Base-by-base conservation (phyloP, 2,797 vertebrate genomes). In the Enteromius anoplus region DNA sequence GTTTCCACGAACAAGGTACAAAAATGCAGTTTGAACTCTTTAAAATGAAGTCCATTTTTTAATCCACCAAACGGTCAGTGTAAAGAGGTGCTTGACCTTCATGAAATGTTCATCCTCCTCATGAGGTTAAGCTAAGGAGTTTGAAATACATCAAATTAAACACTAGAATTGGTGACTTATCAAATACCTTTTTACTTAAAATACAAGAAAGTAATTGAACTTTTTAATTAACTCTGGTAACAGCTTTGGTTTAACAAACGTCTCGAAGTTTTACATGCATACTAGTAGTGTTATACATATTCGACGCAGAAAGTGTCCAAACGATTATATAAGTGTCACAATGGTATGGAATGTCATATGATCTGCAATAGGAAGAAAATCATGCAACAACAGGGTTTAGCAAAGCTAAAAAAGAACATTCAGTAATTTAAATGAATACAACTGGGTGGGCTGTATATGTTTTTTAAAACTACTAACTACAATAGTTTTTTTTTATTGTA, bases 71-170 rank as follows among this genome's bases (percentile, higher is more conserved):
- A 72, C 21, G 47, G 34, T 76, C 73, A 17, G 73, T 58, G 15
- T 68, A 55, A 40, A 76, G 40, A 78, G 65, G 26, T 70, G 14
- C 37, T 34, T 70, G 62, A 70, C 73, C 51, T 70, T 83, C 19
- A 69, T 21, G 47, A 49, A 70, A 77, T 64, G 42, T 11, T 51
- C 21, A 60, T 64, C 29, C 42, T 73, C 15, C 42, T 64, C 21
- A 73, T 58, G 29, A 81, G 42, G 58, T 73, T 29, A 32, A 60
- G 62, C 19, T 49, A 23, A 81, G 47, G n/a, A 42, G 26, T 71
- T 37, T 55, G 3, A 51, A 73, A 53, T 15, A 8, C 8, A 8
- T 8, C 4, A 4, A 17, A 51, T 29, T 34, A 53, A 53, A 51
- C 70, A 53, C 15, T 37, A 66, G 8, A 37, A 66, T 21, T 4